Base-by-base conservation (phyloP, 1,140 invertebrate species). In the Papilio helenus region DNA sequence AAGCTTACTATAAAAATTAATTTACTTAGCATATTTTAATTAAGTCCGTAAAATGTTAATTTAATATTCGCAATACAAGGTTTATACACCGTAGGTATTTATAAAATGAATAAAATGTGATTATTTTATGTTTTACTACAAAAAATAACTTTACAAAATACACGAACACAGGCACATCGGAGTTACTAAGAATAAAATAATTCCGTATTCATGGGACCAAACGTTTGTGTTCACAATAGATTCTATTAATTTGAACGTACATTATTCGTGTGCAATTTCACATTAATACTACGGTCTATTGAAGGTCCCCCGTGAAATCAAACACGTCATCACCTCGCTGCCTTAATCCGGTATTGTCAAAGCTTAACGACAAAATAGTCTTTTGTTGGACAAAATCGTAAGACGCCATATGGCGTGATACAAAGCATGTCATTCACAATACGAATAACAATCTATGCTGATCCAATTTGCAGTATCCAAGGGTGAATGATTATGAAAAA, bases 391-490 rank as follows among this genome's bases (percentile, higher is more conserved):
- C 81, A 74, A 65, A 81, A 71, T 78, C 80, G 78, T 87, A 90
- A 88, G 88, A 88, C 86, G 88, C 84, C 88, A 90, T 91, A 89
- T 91, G 90, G 88, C 83, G 81, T 82, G 79, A 46, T 77, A 87
- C 90, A 90, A 92, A 89, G 85, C 86, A 76, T 77, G 76, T 82
- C 82, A 82, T 88, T 89, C 88, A 88, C 83, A 80, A 77, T 65
- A 65, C 34, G 18, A 39, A 76, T 34, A n/a, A 58, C 18, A 77
- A 58, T 39, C 76, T 39, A 61, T 65, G 29, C 81, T 83, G 83
- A 89, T 89, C 82, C 85, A 88, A 89, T 91, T 84, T 85, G 85
- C 86, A 84, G 83, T 77, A 73, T 29, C 68, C 65, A 44, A 51
- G 71, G 80, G 76, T 55, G 79, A 61, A 76, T 76, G 81, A 81